Conservation (phyloP, 1,140 invertebrate genomes). For the Brachystomella parvula region DNA sequence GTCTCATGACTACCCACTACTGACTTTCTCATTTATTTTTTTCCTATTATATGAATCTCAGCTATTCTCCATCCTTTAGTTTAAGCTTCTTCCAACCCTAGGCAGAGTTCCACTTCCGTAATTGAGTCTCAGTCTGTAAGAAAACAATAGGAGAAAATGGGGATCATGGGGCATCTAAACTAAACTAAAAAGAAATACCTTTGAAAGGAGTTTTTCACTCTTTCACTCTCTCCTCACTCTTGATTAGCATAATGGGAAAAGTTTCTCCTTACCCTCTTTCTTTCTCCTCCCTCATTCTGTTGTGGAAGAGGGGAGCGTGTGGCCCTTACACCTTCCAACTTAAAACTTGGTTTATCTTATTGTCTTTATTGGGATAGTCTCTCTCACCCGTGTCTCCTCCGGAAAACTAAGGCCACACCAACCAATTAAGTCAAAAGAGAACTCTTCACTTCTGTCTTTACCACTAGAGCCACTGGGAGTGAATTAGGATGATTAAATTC, state of each 20-base stretch:
- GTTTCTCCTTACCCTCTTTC: conserved; percentile 18
- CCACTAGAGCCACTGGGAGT: neutral
- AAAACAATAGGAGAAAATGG: conserved; percentile 19
- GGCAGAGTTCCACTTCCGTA: conserved; percentile 1
- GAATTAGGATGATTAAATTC: neutral
- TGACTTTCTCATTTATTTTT: neutral
- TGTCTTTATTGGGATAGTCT: neutral
- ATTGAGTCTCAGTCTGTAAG: conserved; percentile 2
- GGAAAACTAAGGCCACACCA: conserved; percentile 14
- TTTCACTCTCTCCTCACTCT: conserved; percentile 27
- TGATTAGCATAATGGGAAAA: conserved; percentile 39
- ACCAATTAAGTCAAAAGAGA: conserved; percentile 7
- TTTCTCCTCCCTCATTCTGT: no score
- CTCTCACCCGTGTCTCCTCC: neutral
- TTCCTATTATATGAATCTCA: neutral
- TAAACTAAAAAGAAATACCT: conserved; percentile 18
- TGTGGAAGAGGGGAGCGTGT: conserved; percentile 1
- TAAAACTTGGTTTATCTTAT: conserved; percentile 16
- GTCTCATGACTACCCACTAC: neutral
- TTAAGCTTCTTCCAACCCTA: neutral
- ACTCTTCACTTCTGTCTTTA: neutral
- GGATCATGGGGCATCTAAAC: conserved; percentile 30
- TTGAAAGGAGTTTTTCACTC: conserved; percentile 15
- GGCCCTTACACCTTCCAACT: conserved; percentile 12
- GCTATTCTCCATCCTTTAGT: neutral